Evolutionary conservation across 2,888 invertebrate species (phyloP), one percentile per base, ranked within the genome.

Genomic region (Tetragonula carbonaria): DNA sequence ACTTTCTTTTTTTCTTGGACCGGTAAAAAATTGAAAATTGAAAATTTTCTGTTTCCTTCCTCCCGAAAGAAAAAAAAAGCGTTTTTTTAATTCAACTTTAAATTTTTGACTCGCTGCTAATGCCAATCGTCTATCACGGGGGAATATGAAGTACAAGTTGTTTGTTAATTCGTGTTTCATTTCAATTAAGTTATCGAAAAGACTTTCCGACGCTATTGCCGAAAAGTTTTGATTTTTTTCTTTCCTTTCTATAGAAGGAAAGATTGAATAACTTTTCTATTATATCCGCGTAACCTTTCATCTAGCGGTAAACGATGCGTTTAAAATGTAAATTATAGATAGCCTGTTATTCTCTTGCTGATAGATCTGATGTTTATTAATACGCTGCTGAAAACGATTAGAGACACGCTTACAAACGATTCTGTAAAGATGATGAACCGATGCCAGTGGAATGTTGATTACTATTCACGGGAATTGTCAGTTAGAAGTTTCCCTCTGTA

Each of bases 241-340:
- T 1, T 8, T 1, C 33, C 33, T 33, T 8, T 45, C 8, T 8
- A 11, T 45, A 8, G 8, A 57, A 57, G n/a, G 5, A 6, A n/a
- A 45, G n/a, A n/a, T 66, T 3, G 5, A 16, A n/a, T 66, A 8
- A 0, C 1, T 66, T n/a, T n/a, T 14, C 45, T 66, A 16, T 28
- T 13, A 65, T 13, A 11, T 11, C 13, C 13, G 45, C 45, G 45
- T 45, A 45, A 33, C 18, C 5, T 18, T 33, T 63, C 21, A 13
- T 18, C 63, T 21, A 18, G 13, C 8, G 45, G 45, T 50, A 67
- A 66, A 38, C 2, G 38, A 38, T 50, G 67, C 16, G 23, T 67
- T 67, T 50, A 23, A 67, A 67, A 67, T 67, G 67, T 67, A 67
- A 67, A 67, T 50, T 4, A 18, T 45, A 50, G 45, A 45, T 67